phyloP scores from a whole-genome alignment of 2,113 vertebrate species.

The Charadrius vociferus region DNA sequence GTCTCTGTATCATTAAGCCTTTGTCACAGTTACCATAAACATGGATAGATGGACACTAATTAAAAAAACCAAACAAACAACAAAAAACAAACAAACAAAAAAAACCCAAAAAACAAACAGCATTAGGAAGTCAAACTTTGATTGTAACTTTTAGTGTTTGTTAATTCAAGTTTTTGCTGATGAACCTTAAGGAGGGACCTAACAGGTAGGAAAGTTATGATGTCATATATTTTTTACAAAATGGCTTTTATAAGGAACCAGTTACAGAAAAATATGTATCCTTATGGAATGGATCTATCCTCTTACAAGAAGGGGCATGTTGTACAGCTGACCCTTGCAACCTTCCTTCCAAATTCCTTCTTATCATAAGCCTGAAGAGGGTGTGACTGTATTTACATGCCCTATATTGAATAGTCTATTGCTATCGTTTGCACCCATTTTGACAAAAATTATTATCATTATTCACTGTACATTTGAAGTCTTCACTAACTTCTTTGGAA shows the following conservation, averaged over 20 bases:
- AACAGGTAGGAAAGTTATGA: background rate
- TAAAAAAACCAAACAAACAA: no score
- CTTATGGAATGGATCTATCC: background rate
- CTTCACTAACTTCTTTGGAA: background rate
- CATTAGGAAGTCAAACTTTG: background rate
- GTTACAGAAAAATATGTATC: background rate
- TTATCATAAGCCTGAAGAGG: background rate
- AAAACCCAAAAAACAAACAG: no score
- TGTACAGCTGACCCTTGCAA: background rate
- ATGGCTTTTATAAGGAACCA: background rate
- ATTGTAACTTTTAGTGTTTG: background rate
- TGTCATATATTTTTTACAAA: background rate
- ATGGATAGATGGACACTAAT: no score
- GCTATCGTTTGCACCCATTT: background rate
- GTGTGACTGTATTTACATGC: accelerated
- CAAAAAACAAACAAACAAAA: no score
- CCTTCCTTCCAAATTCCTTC: background rate
- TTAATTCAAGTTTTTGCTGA: background rate
- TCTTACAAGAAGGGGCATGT: background rate
- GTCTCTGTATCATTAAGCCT: background rate
- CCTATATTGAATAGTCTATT: background rate
- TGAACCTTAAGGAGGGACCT: background rate
- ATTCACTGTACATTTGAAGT: background rate
- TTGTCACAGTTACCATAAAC: background rate
- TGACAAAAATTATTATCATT: background rate